Evolutionary conservation across 1,140 invertebrate genomes (phyloP).

Genomic region (Alviniconcha marisindica): DNA sequence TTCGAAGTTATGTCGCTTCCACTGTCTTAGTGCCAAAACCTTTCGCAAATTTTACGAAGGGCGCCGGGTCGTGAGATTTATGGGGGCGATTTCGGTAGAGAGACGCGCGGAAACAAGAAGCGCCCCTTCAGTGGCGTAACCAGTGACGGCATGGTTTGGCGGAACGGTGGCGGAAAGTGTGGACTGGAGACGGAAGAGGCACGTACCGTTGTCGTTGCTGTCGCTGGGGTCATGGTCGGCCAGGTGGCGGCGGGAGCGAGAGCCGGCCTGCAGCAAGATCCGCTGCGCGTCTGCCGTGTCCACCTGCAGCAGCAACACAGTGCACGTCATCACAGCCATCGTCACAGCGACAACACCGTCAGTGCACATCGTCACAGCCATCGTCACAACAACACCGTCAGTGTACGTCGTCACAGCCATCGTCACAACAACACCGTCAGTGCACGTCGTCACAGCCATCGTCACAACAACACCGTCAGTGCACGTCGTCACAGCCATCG

Average conservation of each 20-base stretch:
- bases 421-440: neutral
- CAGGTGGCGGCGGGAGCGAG: neutral
- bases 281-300: conserved; percentile 26
- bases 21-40: no score
- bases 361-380: neutral
- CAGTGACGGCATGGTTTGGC: no score
- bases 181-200: no score
- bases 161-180: no score
- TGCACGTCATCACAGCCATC: neutral
- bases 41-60: no score
- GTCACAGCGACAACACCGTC: no score
- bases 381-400: neutral
- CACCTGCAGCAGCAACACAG: neutral
- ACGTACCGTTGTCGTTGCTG: neutral
- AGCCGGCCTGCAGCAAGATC: conserved; percentile 17
- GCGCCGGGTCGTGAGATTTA: no score
- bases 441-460: neutral
- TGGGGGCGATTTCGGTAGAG: no score
- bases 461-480: neutral
- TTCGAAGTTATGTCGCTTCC: no score
- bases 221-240: neutral
- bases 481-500: no score
- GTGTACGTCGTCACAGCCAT: neutral
- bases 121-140: no score
- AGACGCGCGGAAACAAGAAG: no score